phyloP scores from a whole-genome alignment of 2,113 vertebrate species.

The Jaculus jaculus region DNA sequence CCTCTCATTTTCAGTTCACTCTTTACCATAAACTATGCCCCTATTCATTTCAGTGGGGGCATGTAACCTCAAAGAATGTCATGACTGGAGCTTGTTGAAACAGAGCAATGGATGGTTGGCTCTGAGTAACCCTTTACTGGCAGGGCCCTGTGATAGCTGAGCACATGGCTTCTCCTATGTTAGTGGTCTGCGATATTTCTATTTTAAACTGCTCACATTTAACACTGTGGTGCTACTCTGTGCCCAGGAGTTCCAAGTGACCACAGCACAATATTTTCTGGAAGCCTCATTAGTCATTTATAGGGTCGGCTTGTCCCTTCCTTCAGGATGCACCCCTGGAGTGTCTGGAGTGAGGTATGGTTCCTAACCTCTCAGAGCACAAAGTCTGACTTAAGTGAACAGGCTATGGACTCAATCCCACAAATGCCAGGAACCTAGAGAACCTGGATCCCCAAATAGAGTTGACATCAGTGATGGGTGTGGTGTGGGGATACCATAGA shows the following conservation, averaged over 20 bases:
- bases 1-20: constrained; percentile 20
- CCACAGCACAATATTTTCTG: background rate
- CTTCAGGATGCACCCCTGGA: background rate
- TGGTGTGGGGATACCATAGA: background rate
- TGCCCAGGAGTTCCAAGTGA: background rate
- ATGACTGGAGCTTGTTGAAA: constrained; percentile 33
- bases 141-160: background rate
- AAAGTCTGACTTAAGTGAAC: background rate
- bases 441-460: too few species aligned
- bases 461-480: background rate
- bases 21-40: constrained; percentile 60
- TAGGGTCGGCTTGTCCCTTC: background rate
- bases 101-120: background rate
- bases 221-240: background rate
- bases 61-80: constrained; percentile 68
- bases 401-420: background rate
- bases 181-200: constrained; percentile 57
- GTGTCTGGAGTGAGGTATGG: background rate
- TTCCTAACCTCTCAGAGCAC: background rate
- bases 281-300: background rate
- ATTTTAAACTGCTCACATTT: background rate
- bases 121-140: constrained; percentile 14
- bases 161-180: background rate
- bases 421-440: background rate
- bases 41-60: constrained; percentile 57